Evolutionary conservation across 2,888 invertebrate genomes (phyloP), one percentile per base, ranked within the genome.

Genomic region (Scrobipalpa costella): DNA sequence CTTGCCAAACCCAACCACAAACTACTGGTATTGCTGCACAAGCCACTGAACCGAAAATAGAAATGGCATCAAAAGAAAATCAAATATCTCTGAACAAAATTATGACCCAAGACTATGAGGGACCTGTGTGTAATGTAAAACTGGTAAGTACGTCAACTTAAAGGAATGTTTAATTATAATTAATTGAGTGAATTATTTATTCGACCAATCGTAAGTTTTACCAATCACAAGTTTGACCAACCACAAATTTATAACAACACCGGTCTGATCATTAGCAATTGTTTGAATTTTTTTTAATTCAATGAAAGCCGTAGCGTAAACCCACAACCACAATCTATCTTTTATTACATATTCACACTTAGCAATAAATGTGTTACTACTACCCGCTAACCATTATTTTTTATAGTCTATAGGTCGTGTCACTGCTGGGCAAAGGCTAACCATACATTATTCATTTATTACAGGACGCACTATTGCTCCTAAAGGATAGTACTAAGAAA

Each of bases 401-500:
- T n/a, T n/a, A n/a, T n/a, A n/a, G n/a, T n/a, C n/a, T n/a, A n/a
- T n/a, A n/a, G n/a, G n/a, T n/a, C n/a, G n/a, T n/a, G n/a, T n/a
- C n/a, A n/a, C n/a, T n/a, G n/a, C n/a, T n/a, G n/a, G n/a, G n/a
- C n/a, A n/a, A n/a, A n/a, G n/a, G n/a, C n/a, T n/a, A n/a, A n/a
- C 21, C 1, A 15, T 11, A 9, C 2, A 50, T 17, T 17, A 19
- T 50, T 3, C 1, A 11, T 21, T 6, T 64, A 1, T 81, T 84
- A 64, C 74, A 88, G 88, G 79, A 81, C 40, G 70, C 81, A 9
- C 63, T 86, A 33, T 49, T 70, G 7, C 78, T 77, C 65, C 70
- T 89, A 33, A 86, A 86, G 68, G 80, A 85, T 19, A 88, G 89
- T 66, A 89, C 89, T 1, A 84, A 75, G 68, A 83, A 84, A 67